Evolutionary conservation across 2,797 vertebrate species (phyloP).

Genomic region (Lophotriccus pileatus): DNA sequence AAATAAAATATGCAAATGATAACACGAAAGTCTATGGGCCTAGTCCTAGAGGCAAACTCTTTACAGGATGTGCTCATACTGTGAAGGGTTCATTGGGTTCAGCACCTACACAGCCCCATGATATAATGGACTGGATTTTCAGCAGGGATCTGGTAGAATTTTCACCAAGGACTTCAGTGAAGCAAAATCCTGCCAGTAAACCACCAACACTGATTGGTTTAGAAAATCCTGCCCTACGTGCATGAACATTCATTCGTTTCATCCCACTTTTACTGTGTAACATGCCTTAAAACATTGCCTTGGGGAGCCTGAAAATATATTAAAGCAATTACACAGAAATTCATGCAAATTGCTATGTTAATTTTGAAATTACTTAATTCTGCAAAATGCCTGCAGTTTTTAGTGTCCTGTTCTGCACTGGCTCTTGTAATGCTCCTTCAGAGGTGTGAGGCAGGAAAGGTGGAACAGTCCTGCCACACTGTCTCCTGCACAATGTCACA

Average conservation of each 20-base stretch:
- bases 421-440: background rate
- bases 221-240: background rate
- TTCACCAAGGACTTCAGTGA: background rate
- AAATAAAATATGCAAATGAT: background rate
- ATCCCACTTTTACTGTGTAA: background rate
- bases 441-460: background rate
- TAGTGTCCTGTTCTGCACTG: background rate
- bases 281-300: constrained; percentile 31
- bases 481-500: accelerated
- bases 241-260: background rate
- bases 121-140: background rate
- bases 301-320: constrained; percentile 4
- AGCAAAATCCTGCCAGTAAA: background rate
- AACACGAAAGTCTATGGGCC: accelerated
- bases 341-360: constrained; percentile 23
- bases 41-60: background rate
- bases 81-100: background rate
- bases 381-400: background rate
- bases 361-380: constrained; percentile 34
- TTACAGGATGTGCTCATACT: background rate
- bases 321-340: constrained; percentile 15
- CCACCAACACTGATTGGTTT: background rate
- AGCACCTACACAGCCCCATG: background rate
- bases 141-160: background rate
- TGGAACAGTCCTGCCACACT: background rate